A percentile compares a stretch with the other conserved stretches of the same genome.
These are phyloP conservation scores for Gnathonemus echidnorhynchus DNA, from an alignment of 2,113 vertebrate genomes.

Conservation along the genomic window DNA sequence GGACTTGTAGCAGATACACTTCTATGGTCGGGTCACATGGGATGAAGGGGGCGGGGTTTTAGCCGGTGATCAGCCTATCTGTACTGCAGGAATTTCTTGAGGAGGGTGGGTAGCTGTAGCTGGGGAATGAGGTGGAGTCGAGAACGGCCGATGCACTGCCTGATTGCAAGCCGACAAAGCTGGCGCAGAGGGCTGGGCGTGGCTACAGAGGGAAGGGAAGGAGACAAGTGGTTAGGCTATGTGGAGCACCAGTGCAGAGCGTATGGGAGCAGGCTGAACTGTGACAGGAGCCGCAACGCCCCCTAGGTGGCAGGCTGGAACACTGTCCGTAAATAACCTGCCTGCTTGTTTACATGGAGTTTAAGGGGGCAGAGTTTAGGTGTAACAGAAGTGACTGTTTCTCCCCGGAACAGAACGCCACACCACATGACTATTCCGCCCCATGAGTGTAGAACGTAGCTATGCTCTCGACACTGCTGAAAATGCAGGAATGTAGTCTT, in stretches of 20 bases:
- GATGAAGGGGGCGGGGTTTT: not conserved
- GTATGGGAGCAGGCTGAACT: not conserved
- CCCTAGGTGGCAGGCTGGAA: not conserved
- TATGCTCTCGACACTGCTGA: not conserved
- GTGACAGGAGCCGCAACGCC: not conserved
- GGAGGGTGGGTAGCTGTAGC: constrained; percentile 70
- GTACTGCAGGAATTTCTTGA: constrained; percentile 76
- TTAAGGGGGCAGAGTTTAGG: not conserved
- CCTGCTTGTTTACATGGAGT: not conserved
- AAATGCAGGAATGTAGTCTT: not conserved
- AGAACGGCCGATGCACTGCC: constrained; percentile 64
- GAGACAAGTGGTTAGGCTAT: not conserved
- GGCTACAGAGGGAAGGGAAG: constrained; percentile 42
- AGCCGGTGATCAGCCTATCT: constrained; percentile 50
- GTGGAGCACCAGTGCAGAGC: not conserved
- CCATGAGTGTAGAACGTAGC: not conserved
- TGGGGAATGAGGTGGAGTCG: constrained; percentile 71
- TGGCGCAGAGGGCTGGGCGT: constrained; percentile 72
- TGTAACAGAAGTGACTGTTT: not conserved
- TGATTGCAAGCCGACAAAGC: constrained; percentile 71
- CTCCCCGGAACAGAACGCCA: not conserved
- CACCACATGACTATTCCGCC: not conserved
- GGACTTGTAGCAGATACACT: not conserved
- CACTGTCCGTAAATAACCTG: not conserved
- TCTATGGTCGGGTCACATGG: not conserved